Conservation (phyloP, 2,888 invertebrate genomes). For the Yponomeuta evonymella region DNA sequence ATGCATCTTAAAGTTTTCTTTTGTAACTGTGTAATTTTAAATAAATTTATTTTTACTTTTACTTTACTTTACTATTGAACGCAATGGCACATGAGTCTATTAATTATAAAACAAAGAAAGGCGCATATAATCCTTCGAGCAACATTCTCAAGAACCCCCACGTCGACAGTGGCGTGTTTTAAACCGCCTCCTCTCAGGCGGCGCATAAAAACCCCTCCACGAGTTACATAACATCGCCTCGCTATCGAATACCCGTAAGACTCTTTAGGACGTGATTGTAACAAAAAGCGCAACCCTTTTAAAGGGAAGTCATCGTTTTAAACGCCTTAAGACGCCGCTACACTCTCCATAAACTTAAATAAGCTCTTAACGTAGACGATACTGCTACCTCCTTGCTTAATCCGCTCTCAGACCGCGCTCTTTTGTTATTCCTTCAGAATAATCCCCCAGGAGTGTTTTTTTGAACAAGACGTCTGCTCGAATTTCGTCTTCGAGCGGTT, state of each 20-base stretch:
- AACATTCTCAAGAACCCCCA: conserved; percentile 64
- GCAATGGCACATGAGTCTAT: background rate
- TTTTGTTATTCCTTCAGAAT: conserved; percentile 63
- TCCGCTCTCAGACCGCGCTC: conserved; percentile 63
- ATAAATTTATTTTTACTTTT: too few species aligned
- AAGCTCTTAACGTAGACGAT: conserved; percentile 67
- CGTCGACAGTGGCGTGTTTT: conserved; percentile 38
- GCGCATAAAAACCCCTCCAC: conserved; percentile 33
- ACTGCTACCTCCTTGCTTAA: conserved; percentile 65
- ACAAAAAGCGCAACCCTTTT: conserved; percentile 73
- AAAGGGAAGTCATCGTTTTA: conserved; percentile 64
- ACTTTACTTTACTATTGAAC: too few species aligned
- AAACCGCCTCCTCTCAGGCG: conserved; percentile 39
- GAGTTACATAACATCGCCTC: conserved; percentile 51
- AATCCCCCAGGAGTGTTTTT: conserved; percentile 55
- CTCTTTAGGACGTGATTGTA: conserved; percentile 53
- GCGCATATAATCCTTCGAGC: conserved; percentile 38
- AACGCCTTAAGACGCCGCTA: conserved; percentile 58
- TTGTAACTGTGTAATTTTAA: too few species aligned
- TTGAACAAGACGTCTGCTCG: conserved; percentile 46
- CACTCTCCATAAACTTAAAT: conserved; percentile 71
- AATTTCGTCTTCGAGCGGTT: conserved; percentile 48
- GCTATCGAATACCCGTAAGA: conserved; percentile 49
- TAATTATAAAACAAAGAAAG: conserved; percentile 24
- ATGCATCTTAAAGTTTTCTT: too few species aligned